These are phyloP conservation scores for Amphipoea lucens DNA, from an alignment of 2,888 invertebrate genomes.

Conservation along the genomic window DNA sequence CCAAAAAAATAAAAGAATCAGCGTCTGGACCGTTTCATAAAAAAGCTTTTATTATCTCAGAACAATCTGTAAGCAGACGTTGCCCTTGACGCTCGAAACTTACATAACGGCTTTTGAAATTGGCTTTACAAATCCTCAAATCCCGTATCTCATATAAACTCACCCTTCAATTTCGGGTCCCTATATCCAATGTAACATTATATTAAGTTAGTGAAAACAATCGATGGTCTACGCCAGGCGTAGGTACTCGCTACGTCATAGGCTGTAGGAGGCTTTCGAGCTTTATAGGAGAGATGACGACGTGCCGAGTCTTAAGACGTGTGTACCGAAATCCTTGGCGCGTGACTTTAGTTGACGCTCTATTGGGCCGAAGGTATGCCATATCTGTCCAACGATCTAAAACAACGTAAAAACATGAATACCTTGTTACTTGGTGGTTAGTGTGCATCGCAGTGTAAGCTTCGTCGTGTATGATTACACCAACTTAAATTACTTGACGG, in stretches of 20 bases:
- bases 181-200: constrained; percentile 50
- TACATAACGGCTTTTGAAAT: constrained; percentile 54
- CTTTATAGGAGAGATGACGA: constrained; percentile 61
- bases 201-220: constrained; percentile 59
- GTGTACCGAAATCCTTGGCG: constrained; percentile 84
- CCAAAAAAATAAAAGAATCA: constrained; percentile 10
- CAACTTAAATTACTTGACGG: constrained; percentile 30
- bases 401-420: constrained; percentile 78
- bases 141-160: constrained; percentile 47
- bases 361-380: constrained; percentile 85
- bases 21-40: constrained; percentile 21
- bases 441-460: constrained; percentile 60
- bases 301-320: constrained; percentile 74
- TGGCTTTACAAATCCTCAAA: constrained; percentile 56
- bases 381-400: constrained; percentile 81
- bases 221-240: constrained; percentile 47
- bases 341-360: constrained; percentile 87
- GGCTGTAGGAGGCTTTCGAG: constrained; percentile 52
- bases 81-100: constrained; percentile 57
- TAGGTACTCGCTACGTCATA: constrained; percentile 30
- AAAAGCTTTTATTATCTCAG: constrained; percentile 35
- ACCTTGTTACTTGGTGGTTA: constrained; percentile 71
- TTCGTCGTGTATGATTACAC: constrained; percentile 58
- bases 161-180: constrained; percentile 54
- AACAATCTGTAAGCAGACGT: constrained; percentile 45